phyloP scores from a whole-genome alignment of 1,140 invertebrate genomes.

The Paraescarpia echinospica region DNA sequence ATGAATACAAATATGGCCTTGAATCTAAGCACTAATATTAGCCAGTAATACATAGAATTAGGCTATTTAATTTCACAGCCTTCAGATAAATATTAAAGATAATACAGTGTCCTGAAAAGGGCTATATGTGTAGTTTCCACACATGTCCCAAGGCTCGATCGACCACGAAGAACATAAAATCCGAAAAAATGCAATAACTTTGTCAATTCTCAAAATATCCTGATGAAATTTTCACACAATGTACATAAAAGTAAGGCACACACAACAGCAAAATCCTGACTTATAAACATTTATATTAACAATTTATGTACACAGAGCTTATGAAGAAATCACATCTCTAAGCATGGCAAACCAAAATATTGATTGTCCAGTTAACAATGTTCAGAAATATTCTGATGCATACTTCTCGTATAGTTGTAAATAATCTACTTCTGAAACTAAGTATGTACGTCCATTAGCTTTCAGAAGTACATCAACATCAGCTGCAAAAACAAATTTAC shows the following conservation, averaged over 20 bases:
- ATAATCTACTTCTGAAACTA: constrained; percentile 18
- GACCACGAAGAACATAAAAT: neutral
- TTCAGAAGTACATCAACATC: constrained; percentile 16
- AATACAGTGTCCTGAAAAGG: neutral
- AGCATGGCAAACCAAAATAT: too few species aligned
- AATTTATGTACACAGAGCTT: too few species aligned
- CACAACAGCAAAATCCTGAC: neutral
- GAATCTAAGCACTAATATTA: too few species aligned
- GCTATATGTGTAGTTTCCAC: constrained; percentile 4
- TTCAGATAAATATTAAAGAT: too few species aligned
- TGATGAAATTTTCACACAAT: neutral
- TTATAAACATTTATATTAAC: neutral
- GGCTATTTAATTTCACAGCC: too few species aligned
- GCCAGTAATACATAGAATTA: too few species aligned
- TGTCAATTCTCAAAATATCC: neutral
- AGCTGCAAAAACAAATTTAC: constrained; percentile 22
- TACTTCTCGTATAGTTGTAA: constrained; percentile 17
- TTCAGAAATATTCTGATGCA: too few species aligned
- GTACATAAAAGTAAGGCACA: neutral
- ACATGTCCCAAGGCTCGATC: too few species aligned
- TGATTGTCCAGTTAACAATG: too few species aligned
- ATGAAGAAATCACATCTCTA: too few species aligned
- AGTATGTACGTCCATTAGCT: constrained; percentile 11
- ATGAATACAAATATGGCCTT: too few species aligned
- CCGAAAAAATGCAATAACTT: neutral